Conservation (phyloP, 2,797 vertebrate genomes). For the Phoeniculus purpureus region DNA sequence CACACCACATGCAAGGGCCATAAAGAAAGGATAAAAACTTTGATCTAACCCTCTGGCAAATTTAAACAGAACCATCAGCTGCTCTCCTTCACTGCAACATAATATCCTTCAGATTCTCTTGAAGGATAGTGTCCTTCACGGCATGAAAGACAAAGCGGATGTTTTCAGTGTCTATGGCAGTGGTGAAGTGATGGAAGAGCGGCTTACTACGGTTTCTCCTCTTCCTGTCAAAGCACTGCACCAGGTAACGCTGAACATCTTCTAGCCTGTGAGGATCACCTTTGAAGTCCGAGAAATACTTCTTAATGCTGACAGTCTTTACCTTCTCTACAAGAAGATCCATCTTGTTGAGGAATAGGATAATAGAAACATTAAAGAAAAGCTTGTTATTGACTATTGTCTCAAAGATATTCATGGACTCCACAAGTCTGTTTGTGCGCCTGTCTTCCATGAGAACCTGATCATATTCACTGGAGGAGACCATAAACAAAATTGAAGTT, state of each 20-base stretch:
- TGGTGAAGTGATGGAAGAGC: slow-evolving; percentile 97
- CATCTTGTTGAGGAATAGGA: slow-evolving; percentile 98
- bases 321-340: slow-evolving; percentile 96
- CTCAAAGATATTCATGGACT: slow-evolving; percentile 99
- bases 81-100: slow-evolving; percentile 90
- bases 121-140: slow-evolving; percentile 97
- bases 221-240: slow-evolving; percentile 93
- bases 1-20: slow-evolving; percentile 38
- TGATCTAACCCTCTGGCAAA: neutral
- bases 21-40: slow-evolving; percentile 20
- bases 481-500: slow-evolving; percentile 97
- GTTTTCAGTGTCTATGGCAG: slow-evolving; percentile 95
- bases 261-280: slow-evolving; percentile 88
- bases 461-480: slow-evolving; percentile 94
- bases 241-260: slow-evolving; percentile 93
- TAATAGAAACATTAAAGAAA: slow-evolving; percentile 95
- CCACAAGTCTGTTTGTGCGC: slow-evolving; percentile 92
- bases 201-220: slow-evolving; percentile 92
- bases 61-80: neutral
- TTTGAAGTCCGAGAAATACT: slow-evolving; percentile 93
- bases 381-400: slow-evolving; percentile 99
- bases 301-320: slow-evolving; percentile 88
- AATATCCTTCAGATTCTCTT: slow-evolving; percentile 96
- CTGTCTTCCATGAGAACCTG: slow-evolving; percentile 98
- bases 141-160: slow-evolving; percentile 97